phyloP scores from a whole-genome alignment of 37 sponge, comb jelly and placozoan genomes.

The Axinella damicornis region DNA sequence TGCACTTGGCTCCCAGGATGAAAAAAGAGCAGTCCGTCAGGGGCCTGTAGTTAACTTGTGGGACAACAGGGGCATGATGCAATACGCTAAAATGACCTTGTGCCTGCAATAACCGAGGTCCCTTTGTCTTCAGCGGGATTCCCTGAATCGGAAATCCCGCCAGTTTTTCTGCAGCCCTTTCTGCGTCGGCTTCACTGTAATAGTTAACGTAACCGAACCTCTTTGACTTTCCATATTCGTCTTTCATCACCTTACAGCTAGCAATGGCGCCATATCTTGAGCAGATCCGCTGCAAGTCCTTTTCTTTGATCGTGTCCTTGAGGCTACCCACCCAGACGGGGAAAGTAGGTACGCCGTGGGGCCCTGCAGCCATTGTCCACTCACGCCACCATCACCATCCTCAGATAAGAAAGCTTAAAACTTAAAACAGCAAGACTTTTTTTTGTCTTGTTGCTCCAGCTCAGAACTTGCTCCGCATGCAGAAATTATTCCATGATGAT shows the following conservation, averaged over 20 bases:
- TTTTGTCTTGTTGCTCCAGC: too few relatives aligned
- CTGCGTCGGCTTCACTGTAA: conserved; percentile 41
- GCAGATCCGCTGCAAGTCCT: conserved; percentile 49
- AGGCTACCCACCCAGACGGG: conserved; percentile 88
- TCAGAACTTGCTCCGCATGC: too few relatives aligned
- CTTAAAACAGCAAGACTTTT: too few relatives aligned
- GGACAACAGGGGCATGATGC: background rate
- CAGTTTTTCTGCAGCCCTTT: conserved; percentile 61
- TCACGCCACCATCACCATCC: too few relatives aligned
- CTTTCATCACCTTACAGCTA: conserved; percentile 56
- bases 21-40: conserved; percentile 87
- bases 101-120: conserved; percentile 50
- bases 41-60: conserved; percentile 62
- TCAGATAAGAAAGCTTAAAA: too few relatives aligned
- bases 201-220: conserved; percentile 85
- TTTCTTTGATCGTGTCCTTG: conserved; percentile 52
- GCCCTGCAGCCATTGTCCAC: conserved; percentile 9
- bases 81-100: conserved; percentile 32
- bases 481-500: too few relatives aligned
- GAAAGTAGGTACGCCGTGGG: conserved; percentile 12
- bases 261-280: conserved; percentile 38
- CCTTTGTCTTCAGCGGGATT: conserved; percentile 60
- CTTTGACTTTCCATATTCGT: conserved; percentile 65
- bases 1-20: conserved; percentile 52
- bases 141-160: conserved; percentile 14